Evolutionary conservation across 2,113 vertebrate species (phyloP).

Genomic region (Diphyllodes magnificus): DNA sequence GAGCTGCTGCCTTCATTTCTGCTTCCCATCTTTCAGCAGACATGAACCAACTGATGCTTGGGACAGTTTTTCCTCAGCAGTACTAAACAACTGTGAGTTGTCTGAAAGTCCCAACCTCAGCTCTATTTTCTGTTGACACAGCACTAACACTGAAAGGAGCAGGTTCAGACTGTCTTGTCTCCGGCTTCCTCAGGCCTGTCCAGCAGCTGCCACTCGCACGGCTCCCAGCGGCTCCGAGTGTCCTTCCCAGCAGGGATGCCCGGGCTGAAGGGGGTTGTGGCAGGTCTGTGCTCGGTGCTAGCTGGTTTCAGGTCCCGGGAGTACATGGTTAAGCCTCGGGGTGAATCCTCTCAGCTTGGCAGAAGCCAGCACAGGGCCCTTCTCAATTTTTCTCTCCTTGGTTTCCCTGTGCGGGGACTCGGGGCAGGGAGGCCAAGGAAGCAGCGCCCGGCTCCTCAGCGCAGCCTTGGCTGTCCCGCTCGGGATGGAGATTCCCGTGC

Average conservation of each 20-base stretch:
- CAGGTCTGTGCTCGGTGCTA: fast-evolving
- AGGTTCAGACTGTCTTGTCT: not conserved
- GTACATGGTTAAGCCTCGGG: fast-evolving
- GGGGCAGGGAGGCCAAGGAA: fast-evolving
- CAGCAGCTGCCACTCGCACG: fast-evolving
- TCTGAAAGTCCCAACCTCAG: not conserved
- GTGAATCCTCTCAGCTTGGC: not conserved
- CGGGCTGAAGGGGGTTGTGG: not conserved
- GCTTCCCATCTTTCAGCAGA: not conserved
- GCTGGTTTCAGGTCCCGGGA: not conserved
- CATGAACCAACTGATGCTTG: not conserved
- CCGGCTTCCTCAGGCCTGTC: not conserved
- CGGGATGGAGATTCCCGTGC: fast-evolving
- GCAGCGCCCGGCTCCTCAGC: not conserved
- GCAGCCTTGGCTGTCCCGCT: not conserved
- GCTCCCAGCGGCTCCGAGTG: fast-evolving
- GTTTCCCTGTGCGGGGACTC: fast-evolving
- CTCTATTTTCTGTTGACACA: not conserved
- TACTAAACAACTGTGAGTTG: not conserved
- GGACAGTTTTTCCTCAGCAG: not conserved
- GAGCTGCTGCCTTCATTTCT: not conserved
- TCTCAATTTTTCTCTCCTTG: fast-evolving
- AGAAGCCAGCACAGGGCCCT: not conserved
- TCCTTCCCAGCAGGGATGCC: not conserved
- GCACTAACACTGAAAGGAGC: not conserved